Percentiles rank a stretch among this genome's conserved stretches.
These are phyloP conservation scores for Epinephelus fuscoguttatus DNA, from an alignment of 2,113 vertebrate species.

Conservation along the genomic window DNA sequence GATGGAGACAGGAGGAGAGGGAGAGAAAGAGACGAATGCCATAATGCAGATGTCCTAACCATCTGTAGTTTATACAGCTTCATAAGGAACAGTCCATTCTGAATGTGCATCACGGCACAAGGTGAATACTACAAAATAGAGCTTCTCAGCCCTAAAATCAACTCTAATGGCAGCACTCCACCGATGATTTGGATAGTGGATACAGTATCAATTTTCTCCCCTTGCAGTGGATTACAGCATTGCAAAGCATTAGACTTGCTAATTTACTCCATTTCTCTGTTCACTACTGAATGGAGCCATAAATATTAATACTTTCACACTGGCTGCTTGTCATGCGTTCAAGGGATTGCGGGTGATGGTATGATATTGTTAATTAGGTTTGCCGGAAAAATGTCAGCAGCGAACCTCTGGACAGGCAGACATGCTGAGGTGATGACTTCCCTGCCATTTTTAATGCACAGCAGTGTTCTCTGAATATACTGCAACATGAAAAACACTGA, in stretches of 20 bases:
- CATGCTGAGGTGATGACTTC: slow-evolving; percentile 62
- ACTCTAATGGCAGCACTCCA: slow-evolving; percentile 42
- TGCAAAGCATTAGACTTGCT: slow-evolving; percentile 78
- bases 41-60: slow-evolving; percentile 52
- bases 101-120: slow-evolving; percentile 15
- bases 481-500: background rate
- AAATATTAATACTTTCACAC: slow-evolving; percentile 75
- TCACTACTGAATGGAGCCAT: slow-evolving; percentile 71
- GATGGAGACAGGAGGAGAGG: slow-evolving; percentile 42
- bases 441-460: slow-evolving; percentile 32
- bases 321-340: slow-evolving; percentile 62
- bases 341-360: slow-evolving; percentile 58
- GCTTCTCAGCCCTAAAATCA: slow-evolving; percentile 37
- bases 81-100: slow-evolving; percentile 18
- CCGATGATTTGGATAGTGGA: slow-evolving; percentile 39
- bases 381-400: slow-evolving; percentile 63
- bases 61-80: slow-evolving; percentile 52
- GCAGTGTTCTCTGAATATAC: slow-evolving; percentile 15
- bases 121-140: slow-evolving; percentile 37
- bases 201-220: slow-evolving; percentile 49
- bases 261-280: slow-evolving; percentile 69
- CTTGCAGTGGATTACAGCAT: slow-evolving; percentile 40
- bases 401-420: slow-evolving; percentile 53
- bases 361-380: slow-evolving; percentile 71
- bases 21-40: slow-evolving; percentile 30